A percentile compares a stretch with the other conserved stretches of the same genome.
Conservation (phyloP, 2,797 vertebrate genomes). For the Gadopsis marmoratus region DNA sequence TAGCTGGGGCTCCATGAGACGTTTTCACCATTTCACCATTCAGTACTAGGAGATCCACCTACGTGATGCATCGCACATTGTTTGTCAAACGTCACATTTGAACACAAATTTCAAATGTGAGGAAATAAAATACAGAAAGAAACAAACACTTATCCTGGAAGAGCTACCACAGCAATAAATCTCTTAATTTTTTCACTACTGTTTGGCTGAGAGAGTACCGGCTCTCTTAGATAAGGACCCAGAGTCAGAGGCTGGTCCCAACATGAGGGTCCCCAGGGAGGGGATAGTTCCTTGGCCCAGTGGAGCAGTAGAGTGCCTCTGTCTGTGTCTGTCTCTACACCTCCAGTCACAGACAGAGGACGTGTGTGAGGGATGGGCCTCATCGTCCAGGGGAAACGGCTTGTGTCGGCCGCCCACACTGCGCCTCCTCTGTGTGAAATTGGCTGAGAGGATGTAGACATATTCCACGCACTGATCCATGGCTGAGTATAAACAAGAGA, state of each 20-base stretch:
- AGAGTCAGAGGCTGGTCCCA: conserved; percentile 61
- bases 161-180: conserved; percentile 34
- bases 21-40: conserved; percentile 29
- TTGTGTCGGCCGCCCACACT: conserved; percentile 87
- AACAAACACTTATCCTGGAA: conserved; percentile 21
- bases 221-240: conserved; percentile 48
- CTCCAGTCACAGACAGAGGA: conserved; percentile 75
- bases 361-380: conserved; percentile 84
- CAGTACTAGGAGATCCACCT: neutral
- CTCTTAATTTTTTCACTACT: conserved; percentile 37
- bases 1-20: conserved; percentile 23
- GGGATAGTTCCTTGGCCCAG: conserved; percentile 76
- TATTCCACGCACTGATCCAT: conserved; percentile 91
- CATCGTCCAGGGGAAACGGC: conserved; percentile 83
- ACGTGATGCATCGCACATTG: neutral
- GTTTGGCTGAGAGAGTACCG: conserved; percentile 41
- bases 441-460: conserved; percentile 90
- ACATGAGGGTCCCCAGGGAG: conserved; percentile 64
- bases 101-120: neutral
- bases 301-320: conserved; percentile 82
- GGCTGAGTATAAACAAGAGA: conserved; percentile 87
- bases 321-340: conserved; percentile 74
- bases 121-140: conserved; percentile 21
- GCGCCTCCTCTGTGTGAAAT: conserved; percentile 88
- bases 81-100: conserved; percentile 8